Evolutionary conservation across 1,140 invertebrate genomes (phyloP).

Genomic region (Drosophila nannoptera): DNA sequence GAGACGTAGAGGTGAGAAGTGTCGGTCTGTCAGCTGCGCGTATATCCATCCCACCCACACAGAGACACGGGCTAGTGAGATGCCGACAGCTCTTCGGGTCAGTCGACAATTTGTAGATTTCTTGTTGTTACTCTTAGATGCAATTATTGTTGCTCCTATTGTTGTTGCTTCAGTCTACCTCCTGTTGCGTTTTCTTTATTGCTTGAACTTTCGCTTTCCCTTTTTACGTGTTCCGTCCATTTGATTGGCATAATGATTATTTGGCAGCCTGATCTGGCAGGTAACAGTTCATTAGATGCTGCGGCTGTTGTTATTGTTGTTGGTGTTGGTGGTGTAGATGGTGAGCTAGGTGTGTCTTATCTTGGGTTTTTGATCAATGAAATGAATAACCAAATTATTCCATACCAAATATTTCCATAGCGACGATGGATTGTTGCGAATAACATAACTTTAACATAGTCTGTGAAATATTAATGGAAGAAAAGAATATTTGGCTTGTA

Average conservation of each 20-base stretch:
- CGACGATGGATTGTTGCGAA: too few species aligned
- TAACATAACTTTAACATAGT: not conserved
- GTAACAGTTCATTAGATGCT: slow-evolving; percentile 37
- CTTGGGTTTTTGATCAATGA: slow-evolving; percentile 11
- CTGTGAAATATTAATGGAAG: not conserved
- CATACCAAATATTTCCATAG: slow-evolving; percentile 23
- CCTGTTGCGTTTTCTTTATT: slow-evolving; percentile 56
- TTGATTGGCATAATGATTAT: slow-evolving; percentile 58
- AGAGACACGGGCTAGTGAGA: slow-evolving; percentile 11
- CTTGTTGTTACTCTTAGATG: slow-evolving; percentile 26
- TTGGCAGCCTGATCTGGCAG: slow-evolving; percentile 41
- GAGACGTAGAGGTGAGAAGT: slow-evolving; percentile 60
- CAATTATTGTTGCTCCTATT: slow-evolving; percentile 20
- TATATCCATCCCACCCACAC: slow-evolving; percentile 32
- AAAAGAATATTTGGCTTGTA: too few species aligned
- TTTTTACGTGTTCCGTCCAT: slow-evolving; percentile 43
- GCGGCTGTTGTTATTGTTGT: slow-evolving; percentile 6
- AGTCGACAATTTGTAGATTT: slow-evolving; percentile 52
- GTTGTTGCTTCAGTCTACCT: slow-evolving; percentile 36
- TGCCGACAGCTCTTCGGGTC: slow-evolving; percentile 53
- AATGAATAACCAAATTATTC: slow-evolving; percentile 32
- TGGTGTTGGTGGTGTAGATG: slow-evolving; percentile 5
- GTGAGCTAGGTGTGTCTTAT: slow-evolving; percentile 29
- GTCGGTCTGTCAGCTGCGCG: slow-evolving; percentile 43
- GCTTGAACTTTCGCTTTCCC: slow-evolving; percentile 69